Base-by-base conservation (phyloP, 2,888 invertebrate genomes). In the Megalurothrips usitatus region DNA sequence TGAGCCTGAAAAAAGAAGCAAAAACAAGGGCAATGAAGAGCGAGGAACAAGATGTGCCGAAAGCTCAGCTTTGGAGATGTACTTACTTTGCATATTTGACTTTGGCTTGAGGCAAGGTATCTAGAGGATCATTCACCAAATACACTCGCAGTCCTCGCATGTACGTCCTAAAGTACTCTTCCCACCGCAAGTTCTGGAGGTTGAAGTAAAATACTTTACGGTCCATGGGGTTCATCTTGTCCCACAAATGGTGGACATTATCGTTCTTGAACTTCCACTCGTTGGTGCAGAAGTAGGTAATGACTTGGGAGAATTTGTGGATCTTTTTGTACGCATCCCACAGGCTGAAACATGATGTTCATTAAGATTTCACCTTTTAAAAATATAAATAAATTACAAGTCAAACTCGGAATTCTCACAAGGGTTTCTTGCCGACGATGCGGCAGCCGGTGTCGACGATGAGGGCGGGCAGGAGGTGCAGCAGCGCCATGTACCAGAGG, bases 211-310 rank as follows among this genome's bases (percentile, higher is more conserved):
- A 95, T 2, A 91, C 87, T 23, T 89, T 87, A 81, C 89, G 88
- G 85, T 94, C 94, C 12, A 87, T 87, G 0, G 87, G 87, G 0
- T 90, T 88, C 81, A 94, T 85, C 0, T 90, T 89, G 0, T 86
- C 86, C 88, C 92, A 90, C 85, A 95, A 88, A 1, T 85, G 86
- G 28, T 89, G 87, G 0, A 93, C 90, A 79, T 92, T 92, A 28
- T 88, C 87, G 83, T 92, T 92, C 0, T 89, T 87, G 85, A 94
- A 94, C 48, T 88, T 87, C 96, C 96, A 97, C 82, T 94, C 92
- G 83, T 92, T 91, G 28, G 90, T 92, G 6, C 94, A 92, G 88
- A 97, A 97, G 87, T 94, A 96, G 84, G 93, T 91, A 80, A 96
- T 88, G 0, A 92, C 92, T 79, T 91, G 89, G 84, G 93, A 90